A percentile compares a stretch with the other conserved stretches of the same genome.
Conservation (phyloP, 2,113 vertebrate genomes). For the Esox niger region DNA sequence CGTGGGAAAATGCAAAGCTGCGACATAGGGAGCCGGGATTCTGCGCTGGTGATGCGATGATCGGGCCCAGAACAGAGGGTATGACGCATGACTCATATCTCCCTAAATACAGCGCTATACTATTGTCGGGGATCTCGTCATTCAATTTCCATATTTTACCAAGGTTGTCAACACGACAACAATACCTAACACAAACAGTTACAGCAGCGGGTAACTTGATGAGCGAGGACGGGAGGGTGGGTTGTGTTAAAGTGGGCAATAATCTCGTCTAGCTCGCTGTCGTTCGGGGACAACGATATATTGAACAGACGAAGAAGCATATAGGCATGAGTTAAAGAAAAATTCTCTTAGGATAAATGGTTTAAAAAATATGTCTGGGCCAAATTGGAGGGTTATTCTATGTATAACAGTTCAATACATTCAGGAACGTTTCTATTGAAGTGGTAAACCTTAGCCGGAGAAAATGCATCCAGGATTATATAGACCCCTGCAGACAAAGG, state of each 20-base stretch:
- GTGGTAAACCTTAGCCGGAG: not conserved
- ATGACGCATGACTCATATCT: conserved; percentile 26
- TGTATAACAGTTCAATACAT: too few species aligned
- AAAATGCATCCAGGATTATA: not conserved
- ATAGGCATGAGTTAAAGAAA: too few species aligned
- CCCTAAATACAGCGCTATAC: conserved; percentile 4
- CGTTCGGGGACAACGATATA: too few species aligned
- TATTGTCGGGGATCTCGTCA: conserved; percentile 6
- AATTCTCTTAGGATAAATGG: too few species aligned
- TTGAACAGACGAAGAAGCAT: too few species aligned
- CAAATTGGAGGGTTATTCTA: too few species aligned
- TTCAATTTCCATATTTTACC: not conserved
- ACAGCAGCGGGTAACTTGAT: not conserved
- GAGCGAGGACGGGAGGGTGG: too few species aligned
- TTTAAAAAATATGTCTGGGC: too few species aligned
- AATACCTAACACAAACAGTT: not conserved
- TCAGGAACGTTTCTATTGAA: too few species aligned
- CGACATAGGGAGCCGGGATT: conserved; percentile 41
- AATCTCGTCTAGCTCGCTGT: too few species aligned
- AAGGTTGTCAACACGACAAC: not conserved
- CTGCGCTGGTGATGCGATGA: conserved; percentile 19
- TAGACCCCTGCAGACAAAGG: not conserved
- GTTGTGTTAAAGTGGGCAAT: too few species aligned
- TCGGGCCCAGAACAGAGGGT: conserved; percentile 25
- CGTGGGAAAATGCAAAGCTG: not conserved